Percentiles rank a stretch among this genome's conserved stretches.
phyloP scores from a whole-genome alignment of 2,888 invertebrate genomes.

The Drosophila acutilabella region DNA sequence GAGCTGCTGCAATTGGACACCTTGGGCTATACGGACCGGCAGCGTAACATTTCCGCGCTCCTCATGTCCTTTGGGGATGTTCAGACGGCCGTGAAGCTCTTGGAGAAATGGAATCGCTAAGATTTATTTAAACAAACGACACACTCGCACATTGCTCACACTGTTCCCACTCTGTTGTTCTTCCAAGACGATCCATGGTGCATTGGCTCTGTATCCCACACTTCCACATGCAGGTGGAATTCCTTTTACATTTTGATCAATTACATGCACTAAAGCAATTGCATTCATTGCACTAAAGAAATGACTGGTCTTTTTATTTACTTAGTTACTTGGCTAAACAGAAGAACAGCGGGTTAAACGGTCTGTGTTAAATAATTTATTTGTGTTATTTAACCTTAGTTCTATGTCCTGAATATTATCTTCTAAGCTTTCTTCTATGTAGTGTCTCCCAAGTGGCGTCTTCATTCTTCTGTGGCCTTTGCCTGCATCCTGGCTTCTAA shows the following conservation, averaged over 20 bases:
- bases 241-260: not conserved
- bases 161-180: not conserved
- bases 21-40: slow-evolving; percentile 50
- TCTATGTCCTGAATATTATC: too few species aligned
- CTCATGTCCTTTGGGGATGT: slow-evolving; percentile 57
- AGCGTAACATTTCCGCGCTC: slow-evolving; percentile 59
- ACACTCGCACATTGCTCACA: too few species aligned
- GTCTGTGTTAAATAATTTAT: too few species aligned
- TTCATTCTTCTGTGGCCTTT: too few species aligned
- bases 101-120: slow-evolving; percentile 57
- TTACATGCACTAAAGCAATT: slow-evolving; percentile 20
- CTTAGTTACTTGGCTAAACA: not conserved
- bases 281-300: slow-evolving; percentile 25
- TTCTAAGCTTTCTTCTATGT: too few species aligned
- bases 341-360: too few species aligned
- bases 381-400: too few species aligned
- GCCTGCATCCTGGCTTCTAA: too few species aligned
- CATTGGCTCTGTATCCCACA: slow-evolving; percentile 16
- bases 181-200: slow-evolving; percentile 2
- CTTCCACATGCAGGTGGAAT: not conserved
- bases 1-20: slow-evolving; percentile 45
- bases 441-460: too few species aligned
- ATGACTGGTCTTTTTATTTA: not conserved
- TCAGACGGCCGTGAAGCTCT: slow-evolving; percentile 46
- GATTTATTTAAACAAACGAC: not conserved